phyloP scores from a whole-genome alignment of 2,888 invertebrate genomes.

The Oxystoma pomonae region DNA sequence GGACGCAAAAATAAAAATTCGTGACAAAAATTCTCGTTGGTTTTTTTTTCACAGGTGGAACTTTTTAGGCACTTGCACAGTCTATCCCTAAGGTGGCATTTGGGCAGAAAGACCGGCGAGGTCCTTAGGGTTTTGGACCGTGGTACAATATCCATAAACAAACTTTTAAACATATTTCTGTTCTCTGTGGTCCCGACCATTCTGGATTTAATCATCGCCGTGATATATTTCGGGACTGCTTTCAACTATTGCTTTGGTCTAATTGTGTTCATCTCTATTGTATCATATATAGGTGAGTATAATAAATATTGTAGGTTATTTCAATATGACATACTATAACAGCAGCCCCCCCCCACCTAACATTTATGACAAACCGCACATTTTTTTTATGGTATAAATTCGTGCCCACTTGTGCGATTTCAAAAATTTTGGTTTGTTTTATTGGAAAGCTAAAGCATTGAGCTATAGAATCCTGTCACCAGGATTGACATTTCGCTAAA shows the following conservation, averaged over 20 bases:
- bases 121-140: slow-evolving; percentile 94
- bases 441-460: too few species aligned
- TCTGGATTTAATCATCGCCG: background rate
- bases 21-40: too few species aligned
- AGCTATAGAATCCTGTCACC: too few species aligned
- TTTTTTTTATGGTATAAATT: too few species aligned
- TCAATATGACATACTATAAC: too few species aligned
- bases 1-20: too few species aligned
- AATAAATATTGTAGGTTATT: too few species aligned
- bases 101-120: slow-evolving; percentile 92
- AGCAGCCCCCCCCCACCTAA: too few species aligned
- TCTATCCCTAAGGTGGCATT: slow-evolving; percentile 91
- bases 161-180: slow-evolving; percentile 34
- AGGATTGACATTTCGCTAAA: too few species aligned
- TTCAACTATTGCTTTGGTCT: slow-evolving; percentile 78
- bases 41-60: slow-evolving; percentile 63
- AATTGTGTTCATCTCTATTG: slow-evolving; percentile 90
- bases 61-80: slow-evolving; percentile 85
- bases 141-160: slow-evolving; percentile 93
- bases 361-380: too few species aligned
- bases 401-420: too few species aligned
- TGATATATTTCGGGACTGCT: background rate
- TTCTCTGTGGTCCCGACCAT: background rate
- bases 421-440: too few species aligned
- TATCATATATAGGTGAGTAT: slow-evolving; percentile 81